A percentile compares a stretch with the other conserved stretches of the same genome.
phyloP scores from a whole-genome alignment of 2,113 vertebrate species.

The Emydura subglobosa region DNA sequence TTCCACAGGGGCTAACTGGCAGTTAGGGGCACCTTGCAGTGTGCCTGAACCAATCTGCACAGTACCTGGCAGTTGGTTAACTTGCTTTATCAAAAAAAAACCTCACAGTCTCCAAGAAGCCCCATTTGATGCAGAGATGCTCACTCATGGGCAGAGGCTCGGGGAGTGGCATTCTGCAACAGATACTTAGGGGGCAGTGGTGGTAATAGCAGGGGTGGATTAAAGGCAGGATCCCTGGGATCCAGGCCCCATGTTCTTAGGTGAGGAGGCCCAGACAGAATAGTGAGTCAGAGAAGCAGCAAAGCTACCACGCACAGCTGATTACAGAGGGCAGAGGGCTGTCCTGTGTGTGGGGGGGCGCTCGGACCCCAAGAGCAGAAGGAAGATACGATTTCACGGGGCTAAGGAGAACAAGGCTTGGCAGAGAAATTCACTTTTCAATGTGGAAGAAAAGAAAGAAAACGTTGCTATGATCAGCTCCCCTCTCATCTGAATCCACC shows the following conservation, averaged over 20 bases:
- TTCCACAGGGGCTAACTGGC: background rate
- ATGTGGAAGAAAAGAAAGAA: background rate
- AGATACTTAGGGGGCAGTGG: no score
- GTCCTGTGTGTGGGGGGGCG: fast-evolving
- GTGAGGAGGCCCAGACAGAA: fast-evolving
- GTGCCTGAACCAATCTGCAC: background rate
- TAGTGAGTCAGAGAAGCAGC: background rate
- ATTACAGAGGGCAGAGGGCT: background rate
- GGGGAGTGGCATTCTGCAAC: background rate
- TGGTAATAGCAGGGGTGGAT: background rate
- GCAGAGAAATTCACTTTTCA: background rate
- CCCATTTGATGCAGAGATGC: no score
- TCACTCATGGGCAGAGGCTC: background rate
- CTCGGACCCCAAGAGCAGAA: background rate
- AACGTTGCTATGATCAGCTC: background rate
- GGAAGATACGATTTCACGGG: background rate
- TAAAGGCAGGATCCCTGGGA: background rate
- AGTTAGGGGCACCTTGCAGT: no score
- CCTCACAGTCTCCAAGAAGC: background rate
- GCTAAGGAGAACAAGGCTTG: background rate
- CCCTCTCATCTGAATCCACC: background rate
- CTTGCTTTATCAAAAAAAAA: background rate
- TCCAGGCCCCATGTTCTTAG: fast-evolving
- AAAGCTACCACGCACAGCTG: background rate
- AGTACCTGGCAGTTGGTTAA: background rate